These are phyloP conservation scores for Sinhomidia bicolor DNA, from an alignment of 2,888 invertebrate genomes.

Conservation along the genomic window DNA sequence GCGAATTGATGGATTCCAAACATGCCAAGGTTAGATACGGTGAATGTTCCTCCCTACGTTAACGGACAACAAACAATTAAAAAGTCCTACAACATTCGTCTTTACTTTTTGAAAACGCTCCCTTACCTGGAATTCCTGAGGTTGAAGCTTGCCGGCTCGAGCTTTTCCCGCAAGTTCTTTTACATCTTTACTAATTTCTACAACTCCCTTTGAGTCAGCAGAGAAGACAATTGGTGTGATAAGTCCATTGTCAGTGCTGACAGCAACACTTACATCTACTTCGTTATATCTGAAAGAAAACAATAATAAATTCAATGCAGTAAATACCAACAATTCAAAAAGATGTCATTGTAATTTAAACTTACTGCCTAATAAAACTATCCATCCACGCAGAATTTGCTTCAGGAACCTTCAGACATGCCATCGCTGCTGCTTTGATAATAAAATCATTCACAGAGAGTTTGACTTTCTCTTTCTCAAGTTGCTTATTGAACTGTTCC, in stretches of 20 bases:
- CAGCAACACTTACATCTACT: slow-evolving; percentile 98
- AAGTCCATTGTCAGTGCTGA: slow-evolving; percentile 95
- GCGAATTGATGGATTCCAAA: slow-evolving; percentile 93
- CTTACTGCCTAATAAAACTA: slow-evolving; percentile 94
- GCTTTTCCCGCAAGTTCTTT: slow-evolving; percentile 93
- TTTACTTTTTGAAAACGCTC: too few species aligned
- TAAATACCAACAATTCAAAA: neutral
- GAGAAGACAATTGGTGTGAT: slow-evolving; percentile 98
- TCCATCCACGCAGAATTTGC: slow-evolving; percentile 98
- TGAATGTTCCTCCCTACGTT: slow-evolving; percentile 93
- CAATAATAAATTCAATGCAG: neutral
- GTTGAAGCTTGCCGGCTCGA: slow-evolving; percentile 93
- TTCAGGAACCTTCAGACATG: slow-evolving; percentile 94
- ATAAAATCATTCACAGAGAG: slow-evolving; percentile 98
- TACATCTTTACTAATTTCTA: slow-evolving; percentile 90
- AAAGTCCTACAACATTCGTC: too few species aligned
- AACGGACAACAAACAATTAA: neutral
- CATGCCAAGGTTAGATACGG: slow-evolving; percentile 98
- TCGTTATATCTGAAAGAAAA: slow-evolving; percentile 88
- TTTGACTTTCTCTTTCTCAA: slow-evolving; percentile 91
- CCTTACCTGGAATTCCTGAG: slow-evolving; percentile 94
- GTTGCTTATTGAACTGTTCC: slow-evolving; percentile 89
- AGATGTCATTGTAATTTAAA: slow-evolving; percentile 80
- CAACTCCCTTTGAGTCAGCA: slow-evolving; percentile 94
- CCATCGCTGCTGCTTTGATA: slow-evolving; percentile 95